Percentiles rank a stretch among this genome's conserved stretches.
Conservation (phyloP, 2,888 invertebrate genomes). For the Prosapia bicincta region DNA sequence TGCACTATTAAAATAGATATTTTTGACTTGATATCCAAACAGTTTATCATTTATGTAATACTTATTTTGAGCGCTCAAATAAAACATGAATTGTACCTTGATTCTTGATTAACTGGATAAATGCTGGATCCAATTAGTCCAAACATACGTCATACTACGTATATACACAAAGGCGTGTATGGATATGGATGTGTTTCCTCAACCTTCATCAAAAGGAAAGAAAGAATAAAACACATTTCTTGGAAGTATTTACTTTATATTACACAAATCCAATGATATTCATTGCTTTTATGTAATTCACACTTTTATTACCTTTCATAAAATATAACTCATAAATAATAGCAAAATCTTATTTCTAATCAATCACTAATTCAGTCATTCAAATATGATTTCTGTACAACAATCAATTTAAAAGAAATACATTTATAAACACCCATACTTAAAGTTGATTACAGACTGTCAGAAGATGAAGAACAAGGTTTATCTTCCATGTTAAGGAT, state of each 20-base stretch:
- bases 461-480: constrained; percentile 48
- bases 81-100: too few relatives aligned
- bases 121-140: too few relatives aligned
- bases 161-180: too few relatives aligned
- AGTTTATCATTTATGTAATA: too few relatives aligned
- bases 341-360: not conserved
- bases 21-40: too few relatives aligned
- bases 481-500: constrained; percentile 71
- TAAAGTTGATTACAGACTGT: not conserved
- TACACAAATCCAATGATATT: not conserved
- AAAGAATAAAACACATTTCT: not conserved
- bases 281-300: not conserved
- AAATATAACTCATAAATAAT: not conserved
- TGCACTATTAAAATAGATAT: too few relatives aligned
- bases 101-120: too few relatives aligned
- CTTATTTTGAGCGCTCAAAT: too few relatives aligned
- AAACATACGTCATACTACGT: too few relatives aligned
- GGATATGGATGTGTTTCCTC: too few relatives aligned
- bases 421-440: not conserved
- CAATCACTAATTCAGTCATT: not conserved
- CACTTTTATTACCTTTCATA: not conserved
- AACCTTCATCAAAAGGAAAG: too few relatives aligned
- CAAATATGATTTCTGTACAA: not conserved
- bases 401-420: not conserved
- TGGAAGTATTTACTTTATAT: not conserved